Conservation (phyloP, 2,797 vertebrate genomes). For the Anguilla anguilla region DNA sequence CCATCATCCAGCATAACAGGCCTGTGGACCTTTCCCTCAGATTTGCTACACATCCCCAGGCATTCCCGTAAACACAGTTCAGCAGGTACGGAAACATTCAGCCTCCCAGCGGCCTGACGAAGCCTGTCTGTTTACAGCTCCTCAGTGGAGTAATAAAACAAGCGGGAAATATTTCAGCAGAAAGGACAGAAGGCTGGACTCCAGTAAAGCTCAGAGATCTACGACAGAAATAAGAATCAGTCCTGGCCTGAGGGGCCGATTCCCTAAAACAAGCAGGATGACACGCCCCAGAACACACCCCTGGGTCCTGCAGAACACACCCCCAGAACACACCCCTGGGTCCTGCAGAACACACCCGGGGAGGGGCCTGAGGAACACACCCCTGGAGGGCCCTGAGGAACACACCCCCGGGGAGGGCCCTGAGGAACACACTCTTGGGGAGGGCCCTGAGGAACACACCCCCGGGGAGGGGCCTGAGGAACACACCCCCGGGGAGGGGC, state of each 20-base stretch:
- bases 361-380: too few relatives aligned
- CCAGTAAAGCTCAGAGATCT: not conserved
- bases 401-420: too few relatives aligned
- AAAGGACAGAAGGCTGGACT: not conserved
- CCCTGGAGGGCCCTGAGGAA: too few relatives aligned
- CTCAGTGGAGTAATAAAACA: not conserved
- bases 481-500: too few relatives aligned
- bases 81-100: not conserved
- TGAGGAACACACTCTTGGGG: too few relatives aligned
- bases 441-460: too few relatives aligned
- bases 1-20: not conserved
- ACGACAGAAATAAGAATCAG: not conserved
- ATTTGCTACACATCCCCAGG: not conserved
- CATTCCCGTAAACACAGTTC: not conserved
- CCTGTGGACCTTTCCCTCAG: not conserved
- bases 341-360: too few relatives aligned
- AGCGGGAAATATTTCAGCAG: not conserved
- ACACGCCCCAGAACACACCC: too few relatives aligned
- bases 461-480: too few relatives aligned
- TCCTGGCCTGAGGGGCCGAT: not conserved
- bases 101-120: not conserved
- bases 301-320: too few relatives aligned
- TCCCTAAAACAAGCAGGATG: not conserved
- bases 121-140: not conserved
- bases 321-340: too few relatives aligned